These are phyloP conservation scores for Ctenochaetus hawaiiensis DNA, from an alignment of 2,797 vertebrate genomes.

Conservation along the genomic window DNA sequence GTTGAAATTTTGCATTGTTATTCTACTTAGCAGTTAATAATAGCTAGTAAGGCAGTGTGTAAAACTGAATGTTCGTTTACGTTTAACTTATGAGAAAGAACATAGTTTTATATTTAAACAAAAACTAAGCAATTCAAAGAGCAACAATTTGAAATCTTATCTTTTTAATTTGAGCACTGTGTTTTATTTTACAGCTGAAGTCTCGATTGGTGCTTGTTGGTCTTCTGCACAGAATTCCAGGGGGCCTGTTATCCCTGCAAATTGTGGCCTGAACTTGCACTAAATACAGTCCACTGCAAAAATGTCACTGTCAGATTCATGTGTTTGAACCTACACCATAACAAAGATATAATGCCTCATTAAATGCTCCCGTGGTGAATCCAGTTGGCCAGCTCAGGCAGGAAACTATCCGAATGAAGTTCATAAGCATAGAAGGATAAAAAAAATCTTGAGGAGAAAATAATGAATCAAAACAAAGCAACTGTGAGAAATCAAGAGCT, in stretches of 20 bases:
- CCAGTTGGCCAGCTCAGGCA: background rate
- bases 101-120: background rate
- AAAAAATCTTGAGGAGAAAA: constrained; percentile 28
- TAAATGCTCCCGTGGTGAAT: constrained; percentile 50
- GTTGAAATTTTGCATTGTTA: background rate
- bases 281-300: background rate
- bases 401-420: constrained; percentile 26
- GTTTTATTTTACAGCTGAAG: constrained; percentile 10
- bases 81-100: background rate
- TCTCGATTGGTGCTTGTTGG: background rate
- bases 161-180: background rate
- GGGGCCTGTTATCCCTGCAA: constrained; percentile 41
- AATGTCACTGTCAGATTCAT: constrained; percentile 19
- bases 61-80: background rate
- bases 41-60: background rate
- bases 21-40: background rate
- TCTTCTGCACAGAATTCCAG: constrained; percentile 1
- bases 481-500: constrained; percentile 26
- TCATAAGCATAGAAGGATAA: background rate
- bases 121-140: background rate
- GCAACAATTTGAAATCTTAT: background rate
- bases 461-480: constrained; percentile 47
- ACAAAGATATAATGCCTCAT: constrained; percentile 52
- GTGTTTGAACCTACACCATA: background rate
- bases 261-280: constrained; percentile 1